Evolutionary conservation across 2,113 vertebrate genomes (phyloP).

Genomic region (Nothobranchius kuhntae): DNA sequence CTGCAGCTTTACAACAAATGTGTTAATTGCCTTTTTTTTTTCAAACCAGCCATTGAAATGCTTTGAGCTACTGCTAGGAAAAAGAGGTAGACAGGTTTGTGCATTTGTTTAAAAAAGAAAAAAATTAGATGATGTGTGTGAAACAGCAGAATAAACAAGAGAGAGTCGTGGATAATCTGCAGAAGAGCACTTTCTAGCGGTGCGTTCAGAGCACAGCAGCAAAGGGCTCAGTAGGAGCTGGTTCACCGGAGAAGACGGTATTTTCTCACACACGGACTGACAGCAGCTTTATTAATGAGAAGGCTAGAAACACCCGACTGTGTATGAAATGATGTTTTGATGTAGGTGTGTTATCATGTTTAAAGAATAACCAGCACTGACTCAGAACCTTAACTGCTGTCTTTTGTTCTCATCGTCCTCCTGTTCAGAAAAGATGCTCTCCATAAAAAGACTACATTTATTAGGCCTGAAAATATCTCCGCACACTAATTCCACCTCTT

Average conservation of each 20-base stretch:
- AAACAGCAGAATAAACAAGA: constrained; percentile 13
- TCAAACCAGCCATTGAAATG: not conserved
- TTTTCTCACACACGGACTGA: constrained; percentile 40
- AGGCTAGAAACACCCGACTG: constrained; percentile 54
- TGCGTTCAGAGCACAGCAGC: constrained; percentile 78
- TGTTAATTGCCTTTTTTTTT: not conserved
- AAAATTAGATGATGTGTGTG: constrained; percentile 1
- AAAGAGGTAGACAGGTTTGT: constrained; percentile 7
- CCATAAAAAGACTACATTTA: constrained; percentile 17
- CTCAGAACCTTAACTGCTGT: not conserved
- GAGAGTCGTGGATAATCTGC: constrained; percentile 80
- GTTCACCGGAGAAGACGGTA: constrained; percentile 55
- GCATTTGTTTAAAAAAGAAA: not conserved
- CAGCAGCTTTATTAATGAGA: constrained; percentile 58
- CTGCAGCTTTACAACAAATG: not conserved
- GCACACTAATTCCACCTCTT: constrained; percentile 34
- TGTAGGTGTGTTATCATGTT: constrained; percentile 42
- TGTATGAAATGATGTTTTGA: constrained; percentile 64
- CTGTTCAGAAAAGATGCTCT: not conserved
- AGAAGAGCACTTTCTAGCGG: constrained; percentile 94
- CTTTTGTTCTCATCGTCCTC: constrained; percentile 16
- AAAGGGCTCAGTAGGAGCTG: constrained; percentile 53
- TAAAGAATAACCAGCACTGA: constrained; percentile 16
- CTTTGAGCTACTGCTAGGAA: not conserved
- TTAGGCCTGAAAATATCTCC: constrained; percentile 18